Percentiles rank a stretch among this genome's conserved stretches.
These are phyloP conservation scores for Epistrophe grossulariae DNA, from an alignment of 2,888 invertebrate genomes.

Conservation along the genomic window DNA sequence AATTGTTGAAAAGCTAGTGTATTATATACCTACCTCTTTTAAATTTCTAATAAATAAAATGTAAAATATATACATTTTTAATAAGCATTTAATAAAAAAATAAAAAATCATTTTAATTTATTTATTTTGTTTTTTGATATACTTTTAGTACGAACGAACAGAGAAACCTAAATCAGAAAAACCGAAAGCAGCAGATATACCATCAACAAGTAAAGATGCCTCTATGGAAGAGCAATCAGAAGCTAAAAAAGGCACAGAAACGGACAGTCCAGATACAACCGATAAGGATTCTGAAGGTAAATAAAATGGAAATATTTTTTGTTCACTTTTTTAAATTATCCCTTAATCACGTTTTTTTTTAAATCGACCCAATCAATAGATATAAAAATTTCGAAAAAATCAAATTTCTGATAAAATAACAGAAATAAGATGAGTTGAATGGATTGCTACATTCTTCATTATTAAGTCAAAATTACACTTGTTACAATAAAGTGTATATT, in stretches of 20 bases:
- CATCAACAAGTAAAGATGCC: conserved; percentile 76
- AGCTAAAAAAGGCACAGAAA: conserved; percentile 79
- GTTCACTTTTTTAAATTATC: too few relatives aligned
- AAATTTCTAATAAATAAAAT: neutral
- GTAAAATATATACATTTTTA: neutral
- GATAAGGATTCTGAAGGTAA: conserved; percentile 80
- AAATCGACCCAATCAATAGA: too few relatives aligned
- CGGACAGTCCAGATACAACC: conserved; percentile 80
- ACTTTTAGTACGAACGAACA: conserved; percentile 49
- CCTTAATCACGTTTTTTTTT: too few relatives aligned
- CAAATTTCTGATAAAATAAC: too few relatives aligned
- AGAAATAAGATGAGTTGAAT: too few relatives aligned
- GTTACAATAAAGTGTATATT: too few relatives aligned
- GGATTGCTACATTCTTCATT: too few relatives aligned
- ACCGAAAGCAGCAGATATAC: conserved; percentile 59
- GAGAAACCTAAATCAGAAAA: conserved; percentile 60
- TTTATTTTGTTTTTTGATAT: neutral
- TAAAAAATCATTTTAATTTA: neutral
- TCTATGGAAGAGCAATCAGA: conserved; percentile 79
- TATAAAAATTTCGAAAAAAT: too few relatives aligned
- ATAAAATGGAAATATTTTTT: neutral
- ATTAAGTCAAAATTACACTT: too few relatives aligned
- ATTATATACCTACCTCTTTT: neutral
- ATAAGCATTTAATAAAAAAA: neutral
- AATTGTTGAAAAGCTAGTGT: neutral